A percentile compares a stretch with the other conserved stretches of the same genome.
Conservation (phyloP, 2,888 invertebrate genomes). For the Pseudococcus longispinus region DNA sequence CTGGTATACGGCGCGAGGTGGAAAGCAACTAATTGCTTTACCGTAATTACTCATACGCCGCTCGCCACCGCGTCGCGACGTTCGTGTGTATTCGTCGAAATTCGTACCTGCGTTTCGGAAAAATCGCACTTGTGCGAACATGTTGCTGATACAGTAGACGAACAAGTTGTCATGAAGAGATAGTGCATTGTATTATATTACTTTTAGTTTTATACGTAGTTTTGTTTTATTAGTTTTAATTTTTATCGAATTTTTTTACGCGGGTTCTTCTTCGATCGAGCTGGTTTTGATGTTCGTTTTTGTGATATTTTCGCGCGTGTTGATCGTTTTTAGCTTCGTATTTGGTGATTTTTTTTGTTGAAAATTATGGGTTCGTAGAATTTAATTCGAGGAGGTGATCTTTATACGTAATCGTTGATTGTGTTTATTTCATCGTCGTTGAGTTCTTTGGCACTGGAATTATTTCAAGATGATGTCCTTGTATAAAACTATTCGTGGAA, state of each 20-base stretch:
- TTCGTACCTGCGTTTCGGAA: not conserved
- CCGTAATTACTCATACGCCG: not conserved
- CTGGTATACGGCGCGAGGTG: conserved; percentile 4
- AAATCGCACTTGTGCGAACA: not conserved
- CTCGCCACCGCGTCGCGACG: not conserved
- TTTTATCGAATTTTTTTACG: not conserved
- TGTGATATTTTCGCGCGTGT: not conserved
- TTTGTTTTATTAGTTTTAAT: not conserved
- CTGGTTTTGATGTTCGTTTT: not conserved
- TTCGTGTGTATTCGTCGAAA: not conserved
- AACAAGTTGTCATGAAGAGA: not conserved
- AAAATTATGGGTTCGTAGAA: not conserved
- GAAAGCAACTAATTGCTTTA: conserved; percentile 29
- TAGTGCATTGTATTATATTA: not conserved
- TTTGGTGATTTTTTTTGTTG: not conserved
- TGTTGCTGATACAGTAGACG: conserved; percentile 4
- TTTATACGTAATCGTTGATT: not conserved
- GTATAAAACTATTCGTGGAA: conserved; percentile 35
- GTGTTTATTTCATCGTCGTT: not conserved
- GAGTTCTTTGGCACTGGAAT: not conserved
- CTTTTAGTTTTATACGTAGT: not conserved
- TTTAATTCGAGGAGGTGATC: not conserved
- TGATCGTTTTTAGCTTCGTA: not conserved
- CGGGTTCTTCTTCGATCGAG: not conserved
- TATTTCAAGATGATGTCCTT: conserved; percentile 45